Conservation (phyloP, 2,888 invertebrate genomes). For the Brenthis hecate region DNA sequence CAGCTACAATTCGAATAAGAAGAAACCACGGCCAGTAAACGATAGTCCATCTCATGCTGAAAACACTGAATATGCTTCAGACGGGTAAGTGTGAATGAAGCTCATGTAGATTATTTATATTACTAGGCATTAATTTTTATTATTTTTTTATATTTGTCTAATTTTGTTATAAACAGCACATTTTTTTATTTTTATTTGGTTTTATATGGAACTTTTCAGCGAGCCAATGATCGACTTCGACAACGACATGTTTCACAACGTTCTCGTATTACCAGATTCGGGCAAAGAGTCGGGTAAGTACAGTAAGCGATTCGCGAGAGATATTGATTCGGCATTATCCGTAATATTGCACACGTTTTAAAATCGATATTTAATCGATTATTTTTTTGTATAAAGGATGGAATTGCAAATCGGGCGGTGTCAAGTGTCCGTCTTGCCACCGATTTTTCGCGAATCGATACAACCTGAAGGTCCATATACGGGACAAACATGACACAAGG, state of each 20-base stretch:
- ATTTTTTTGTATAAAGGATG: slow-evolving; percentile 53
- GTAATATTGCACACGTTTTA: background rate
- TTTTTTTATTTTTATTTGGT: slow-evolving; percentile 45
- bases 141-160: slow-evolving; percentile 7
- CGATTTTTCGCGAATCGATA: slow-evolving; percentile 85
- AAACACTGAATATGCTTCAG: slow-evolving; percentile 68
- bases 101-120: background rate
- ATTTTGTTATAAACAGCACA: slow-evolving; percentile 22
- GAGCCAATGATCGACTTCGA: slow-evolving; percentile 77
- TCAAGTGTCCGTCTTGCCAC: slow-evolving; percentile 84
- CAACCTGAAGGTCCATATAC: slow-evolving; percentile 87
- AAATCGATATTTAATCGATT: slow-evolving; percentile 14
- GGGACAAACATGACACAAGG: slow-evolving; percentile 87
- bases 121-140: slow-evolving; percentile 1
- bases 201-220: slow-evolving; percentile 55
- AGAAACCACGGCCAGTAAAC: slow-evolving; percentile 61
- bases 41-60: slow-evolving; percentile 66
- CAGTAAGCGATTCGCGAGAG: slow-evolving; percentile 35
- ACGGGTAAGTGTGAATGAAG: slow-evolving; percentile 53
- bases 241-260: slow-evolving; percentile 73
- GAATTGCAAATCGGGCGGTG: slow-evolving; percentile 79
- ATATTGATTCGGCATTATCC: background rate
- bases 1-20: slow-evolving; percentile 64
- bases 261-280: slow-evolving; percentile 71
- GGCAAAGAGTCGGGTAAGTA: slow-evolving; percentile 70